Conservation (phyloP, 2,797 vertebrate species). For the Mus spretus region DNA sequence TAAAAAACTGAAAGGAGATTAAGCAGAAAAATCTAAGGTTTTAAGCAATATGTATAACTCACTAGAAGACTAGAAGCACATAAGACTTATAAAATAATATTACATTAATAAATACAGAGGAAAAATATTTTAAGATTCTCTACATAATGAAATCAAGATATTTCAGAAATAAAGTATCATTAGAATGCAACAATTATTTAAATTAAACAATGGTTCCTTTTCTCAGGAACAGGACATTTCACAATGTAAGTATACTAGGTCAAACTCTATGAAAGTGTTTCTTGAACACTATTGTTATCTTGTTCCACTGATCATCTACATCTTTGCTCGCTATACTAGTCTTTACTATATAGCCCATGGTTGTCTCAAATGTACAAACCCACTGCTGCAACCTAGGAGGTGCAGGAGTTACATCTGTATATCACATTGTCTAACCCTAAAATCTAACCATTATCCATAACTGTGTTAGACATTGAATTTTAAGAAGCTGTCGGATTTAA, state of each 20-base stretch:
- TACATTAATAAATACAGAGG: not conserved
- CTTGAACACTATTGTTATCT: not conserved
- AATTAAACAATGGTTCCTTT: not conserved
- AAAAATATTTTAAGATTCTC: not conserved
- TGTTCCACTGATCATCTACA: not conserved
- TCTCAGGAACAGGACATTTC: not conserved
- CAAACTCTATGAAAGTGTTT: not conserved
- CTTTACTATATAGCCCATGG: not conserved
- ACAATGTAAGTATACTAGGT: not conserved
- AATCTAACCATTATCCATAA: not conserved
- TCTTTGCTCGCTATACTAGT: not conserved
- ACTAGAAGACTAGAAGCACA: not conserved
- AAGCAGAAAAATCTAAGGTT: conserved; percentile 45
- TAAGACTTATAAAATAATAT: not conserved
- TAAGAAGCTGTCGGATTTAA: not conserved
- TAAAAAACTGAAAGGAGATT: not conserved
- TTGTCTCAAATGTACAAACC: not conserved
- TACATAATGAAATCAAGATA: not conserved
- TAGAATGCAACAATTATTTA: not conserved
- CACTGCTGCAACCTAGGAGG: not conserved
- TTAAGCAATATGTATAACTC: not conserved
- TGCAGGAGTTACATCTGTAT: not conserved
- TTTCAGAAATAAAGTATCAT: conserved; percentile 16
- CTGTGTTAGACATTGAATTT: conserved; percentile 14
- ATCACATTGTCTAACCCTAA: not conserved